Base-by-base conservation (phyloP, 1,140 invertebrate genomes). In the Nasonia longicornis region DNA sequence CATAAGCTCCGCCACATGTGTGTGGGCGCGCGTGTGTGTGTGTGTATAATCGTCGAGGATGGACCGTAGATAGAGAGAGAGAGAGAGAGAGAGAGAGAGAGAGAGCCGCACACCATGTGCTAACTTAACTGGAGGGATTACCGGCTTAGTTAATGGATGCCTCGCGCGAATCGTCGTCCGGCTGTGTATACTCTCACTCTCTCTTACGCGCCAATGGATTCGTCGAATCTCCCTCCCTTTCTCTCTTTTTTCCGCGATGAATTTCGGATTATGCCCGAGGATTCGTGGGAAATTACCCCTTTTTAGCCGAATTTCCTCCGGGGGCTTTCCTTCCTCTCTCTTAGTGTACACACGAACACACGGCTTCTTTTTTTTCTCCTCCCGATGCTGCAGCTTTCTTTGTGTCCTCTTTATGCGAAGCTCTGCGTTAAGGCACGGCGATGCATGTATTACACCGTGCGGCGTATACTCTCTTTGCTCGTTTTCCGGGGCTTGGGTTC, bases 111-210 rank as follows among this genome's bases (percentile, higher is more conserved):
- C 88, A 89, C 88, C 88, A 90, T 89, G 88, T 90, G 89, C 88
- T 89, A 89, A 89, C 89, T 89, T 89, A 89, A 88, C 87, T 85
- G 86, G 86, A 88, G 87, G 86, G 88, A 89, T 90, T 90, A 90
- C 84, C 16, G 86, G 89, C 87, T 89, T 89, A 89, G 88, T 88
- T 90, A 89, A 90, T 89, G 87, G 88, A 89, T 87, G 87, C 86
- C 83, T 78, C 52, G 3, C 20, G 16, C 52, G 52, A 58, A 58
- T 58, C 52, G 16, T 58, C 20, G 16, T 58, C 52, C 48, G 14
- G 48, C 48, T 52, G 76, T 85, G 74, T 80, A 66, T 66, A 66
- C 3, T 26, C 26, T 75, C 83, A 81, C 84, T 22, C n/a, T 22
- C n/a, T 66, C 8, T 26, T 26, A 74, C 83, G 82, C 84, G 83